phyloP scores from a whole-genome alignment of 2,888 invertebrate species.

The Parthenolecanium corni region DNA sequence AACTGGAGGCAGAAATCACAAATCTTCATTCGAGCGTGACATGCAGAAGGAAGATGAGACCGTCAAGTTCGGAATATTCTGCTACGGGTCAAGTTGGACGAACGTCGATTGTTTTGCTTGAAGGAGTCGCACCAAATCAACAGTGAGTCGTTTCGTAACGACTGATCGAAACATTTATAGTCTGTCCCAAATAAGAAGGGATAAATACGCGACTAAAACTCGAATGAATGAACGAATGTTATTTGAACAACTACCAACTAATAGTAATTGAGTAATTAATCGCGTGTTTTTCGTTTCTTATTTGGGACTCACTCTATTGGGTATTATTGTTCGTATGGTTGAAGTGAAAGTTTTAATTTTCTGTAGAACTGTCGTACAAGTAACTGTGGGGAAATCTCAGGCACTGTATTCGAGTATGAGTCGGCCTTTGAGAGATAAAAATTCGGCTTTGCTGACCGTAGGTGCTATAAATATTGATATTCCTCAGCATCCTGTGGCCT shows the following conservation, averaged over 20 bases:
- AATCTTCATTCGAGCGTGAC: constrained; percentile 83
- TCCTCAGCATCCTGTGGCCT: constrained; percentile 93
- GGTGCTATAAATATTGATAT: constrained; percentile 89
- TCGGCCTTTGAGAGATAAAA: constrained; percentile 62
- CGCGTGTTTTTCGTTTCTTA: not conserved
- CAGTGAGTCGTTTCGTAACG: constrained; percentile 57
- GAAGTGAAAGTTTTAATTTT: not conserved
- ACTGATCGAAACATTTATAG: not conserved
- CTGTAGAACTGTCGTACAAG: constrained; percentile 76
- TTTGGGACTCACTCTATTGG: not conserved
- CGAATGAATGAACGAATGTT: not conserved
- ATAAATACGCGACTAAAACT: no score
- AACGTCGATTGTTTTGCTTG: constrained; percentile 81
- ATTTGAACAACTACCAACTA: not conserved
- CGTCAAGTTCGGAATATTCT: constrained; percentile 61
- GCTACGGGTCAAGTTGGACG: constrained; percentile 81
- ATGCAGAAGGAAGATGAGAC: constrained; percentile 71
- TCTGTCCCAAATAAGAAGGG: not conserved
- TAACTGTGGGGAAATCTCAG: constrained; percentile 83
- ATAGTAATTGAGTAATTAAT: not conserved
- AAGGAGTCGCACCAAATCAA: constrained; percentile 79
- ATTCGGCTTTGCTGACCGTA: constrained; percentile 68
- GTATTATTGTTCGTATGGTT: not conserved
- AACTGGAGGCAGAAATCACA: constrained; percentile 87
- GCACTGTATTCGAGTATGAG: constrained; percentile 78